phyloP scores from a whole-genome alignment of 2,797 vertebrate genomes.

The Anguilla obscura region DNA sequence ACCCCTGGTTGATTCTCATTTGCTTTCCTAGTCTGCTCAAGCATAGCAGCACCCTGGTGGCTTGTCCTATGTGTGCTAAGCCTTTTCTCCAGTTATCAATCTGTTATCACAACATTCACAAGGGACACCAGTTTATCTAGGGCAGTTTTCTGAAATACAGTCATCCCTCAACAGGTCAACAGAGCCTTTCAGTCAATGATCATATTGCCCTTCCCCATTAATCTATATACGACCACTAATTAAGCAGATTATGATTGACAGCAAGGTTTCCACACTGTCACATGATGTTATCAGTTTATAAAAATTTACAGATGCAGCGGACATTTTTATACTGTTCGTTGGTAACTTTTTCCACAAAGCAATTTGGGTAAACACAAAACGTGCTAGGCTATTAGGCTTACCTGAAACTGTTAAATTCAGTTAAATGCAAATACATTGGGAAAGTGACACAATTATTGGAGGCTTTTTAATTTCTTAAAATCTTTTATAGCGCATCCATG shows the following conservation, averaged over 20 bases:
- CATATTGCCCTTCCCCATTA: background rate
- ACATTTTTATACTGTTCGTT: background rate
- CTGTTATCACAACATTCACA: constrained; percentile 4
- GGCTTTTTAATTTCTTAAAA: too few species aligned
- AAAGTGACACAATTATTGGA: too few species aligned
- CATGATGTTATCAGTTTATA: background rate
- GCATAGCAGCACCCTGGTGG: background rate
- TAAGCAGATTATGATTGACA: background rate
- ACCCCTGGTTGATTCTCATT: background rate
- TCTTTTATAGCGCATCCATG: too few species aligned
- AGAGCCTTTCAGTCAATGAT: background rate
- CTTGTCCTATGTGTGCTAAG: background rate
- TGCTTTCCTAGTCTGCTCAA: background rate
- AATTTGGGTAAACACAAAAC: too few species aligned
- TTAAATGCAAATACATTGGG: too few species aligned
- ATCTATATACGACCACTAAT: background rate
- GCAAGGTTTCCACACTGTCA: background rate
- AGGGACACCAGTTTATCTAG: background rate
- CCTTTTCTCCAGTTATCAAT: background rate
- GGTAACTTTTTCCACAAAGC: background rate
- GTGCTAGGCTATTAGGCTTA: too few species aligned
- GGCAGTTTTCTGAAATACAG: background rate
- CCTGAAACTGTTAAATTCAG: too few species aligned
- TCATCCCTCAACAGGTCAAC: background rate
- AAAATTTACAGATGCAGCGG: background rate